phyloP scores from a whole-genome alignment of 2,888 invertebrate species.

The Tachystola acroxantha region DNA sequence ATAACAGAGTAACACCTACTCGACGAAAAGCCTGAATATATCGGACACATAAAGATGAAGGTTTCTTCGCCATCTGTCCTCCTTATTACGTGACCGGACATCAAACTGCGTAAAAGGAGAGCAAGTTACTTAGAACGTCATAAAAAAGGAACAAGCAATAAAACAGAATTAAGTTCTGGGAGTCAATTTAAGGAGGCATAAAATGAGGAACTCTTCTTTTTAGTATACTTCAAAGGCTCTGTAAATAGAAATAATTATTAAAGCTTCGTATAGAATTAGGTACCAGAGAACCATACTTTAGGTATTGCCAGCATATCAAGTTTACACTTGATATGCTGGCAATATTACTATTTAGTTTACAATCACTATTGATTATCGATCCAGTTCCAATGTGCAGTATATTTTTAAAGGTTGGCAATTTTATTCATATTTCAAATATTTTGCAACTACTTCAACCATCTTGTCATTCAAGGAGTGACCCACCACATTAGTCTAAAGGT shows the following conservation, averaged over 20 bases:
- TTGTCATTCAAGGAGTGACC: too few species aligned
- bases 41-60: neutral
- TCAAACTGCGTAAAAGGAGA: constrained; percentile 11
- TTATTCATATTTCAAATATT: too few species aligned
- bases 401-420: too few species aligned
- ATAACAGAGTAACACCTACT: neutral
- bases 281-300: too few species aligned
- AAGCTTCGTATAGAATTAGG: too few species aligned
- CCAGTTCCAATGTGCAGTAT: too few species aligned
- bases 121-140: constrained; percentile 19
- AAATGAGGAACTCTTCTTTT: constrained; percentile 19
- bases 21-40: neutral
- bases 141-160: constrained; percentile 26
- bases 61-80: neutral
- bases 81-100: constrained; percentile 15
- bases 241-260: neutral
- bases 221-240: constrained; percentile 14
- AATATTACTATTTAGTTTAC: too few species aligned
- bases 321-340: too few species aligned
- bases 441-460: too few species aligned
- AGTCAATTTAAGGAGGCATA: constrained; percentile 22
- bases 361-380: too few species aligned
- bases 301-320: too few species aligned
- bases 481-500: too few species aligned
- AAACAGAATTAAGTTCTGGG: constrained; percentile 24